These are phyloP conservation scores for human DNA, from an alignment of 2,113 vertebrate species.

Conservation along the genomic window DNA sequence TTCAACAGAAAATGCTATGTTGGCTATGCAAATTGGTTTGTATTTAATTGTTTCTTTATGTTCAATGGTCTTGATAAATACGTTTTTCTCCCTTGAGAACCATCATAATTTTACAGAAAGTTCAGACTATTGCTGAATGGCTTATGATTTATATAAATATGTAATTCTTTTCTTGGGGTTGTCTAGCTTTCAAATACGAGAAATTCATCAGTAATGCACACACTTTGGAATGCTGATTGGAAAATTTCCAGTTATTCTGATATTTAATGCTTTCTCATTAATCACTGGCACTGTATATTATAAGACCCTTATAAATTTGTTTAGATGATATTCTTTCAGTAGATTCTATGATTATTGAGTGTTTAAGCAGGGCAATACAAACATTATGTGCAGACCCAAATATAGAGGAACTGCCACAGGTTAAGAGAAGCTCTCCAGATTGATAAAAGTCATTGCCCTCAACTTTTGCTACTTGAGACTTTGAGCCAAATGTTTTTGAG, in stretches of 20 bases:
- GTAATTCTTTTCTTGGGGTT: conserved; percentile 29
- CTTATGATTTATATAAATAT: conserved; percentile 54
- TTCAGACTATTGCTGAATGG: background rate
- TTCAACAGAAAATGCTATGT: conserved; percentile 32
- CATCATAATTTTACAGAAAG: conserved; percentile 14
- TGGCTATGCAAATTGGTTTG: conserved; percentile 44
- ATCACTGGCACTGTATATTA: conserved; percentile 51
- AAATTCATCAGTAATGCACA: conserved; percentile 47
- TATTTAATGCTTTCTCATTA: conserved; percentile 65
- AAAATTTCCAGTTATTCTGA: conserved; percentile 57
- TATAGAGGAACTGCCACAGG: background rate
- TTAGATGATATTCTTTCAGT: conserved; percentile 42
- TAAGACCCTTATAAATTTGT: conserved; percentile 48
- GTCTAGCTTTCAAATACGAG: conserved; percentile 54
- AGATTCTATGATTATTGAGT: conserved; percentile 30
- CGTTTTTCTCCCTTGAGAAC: conserved; percentile 41
- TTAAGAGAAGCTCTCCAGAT: conserved; percentile 33
- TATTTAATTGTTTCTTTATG: conserved; percentile 57
- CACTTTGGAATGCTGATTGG: conserved; percentile 41
- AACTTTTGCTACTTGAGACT: conserved; percentile 33
- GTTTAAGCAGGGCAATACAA: conserved; percentile 26
- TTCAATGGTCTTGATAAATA: conserved; percentile 41
- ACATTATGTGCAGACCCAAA: background rate
- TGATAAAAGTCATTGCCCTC: conserved; percentile 27
- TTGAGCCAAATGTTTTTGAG: conserved; percentile 29